Evolutionary conservation across 2,797 vertebrate species (phyloP), one percentile per base, ranked within the genome.

Genomic region (Melanotaenia parkinsoni): DNA sequence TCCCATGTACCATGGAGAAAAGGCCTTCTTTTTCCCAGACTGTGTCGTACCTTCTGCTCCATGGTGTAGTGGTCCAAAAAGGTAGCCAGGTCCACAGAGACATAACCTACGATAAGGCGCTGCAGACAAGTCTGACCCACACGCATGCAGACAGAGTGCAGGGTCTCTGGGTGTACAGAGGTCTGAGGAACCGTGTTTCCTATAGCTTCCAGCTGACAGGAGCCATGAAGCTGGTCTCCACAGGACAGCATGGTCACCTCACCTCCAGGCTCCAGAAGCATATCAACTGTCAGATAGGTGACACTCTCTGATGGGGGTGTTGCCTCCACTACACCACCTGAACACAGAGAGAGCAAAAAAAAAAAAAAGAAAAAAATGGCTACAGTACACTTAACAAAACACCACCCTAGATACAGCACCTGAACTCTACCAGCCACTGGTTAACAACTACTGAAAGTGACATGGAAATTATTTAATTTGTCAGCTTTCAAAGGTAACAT

Each of bases 241-340:
- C 94, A 95, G 1, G 96, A 95, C 71, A 97, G 69, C 77, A 96
- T 81, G 2, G 82, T 86, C 74, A 96, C 84, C 71, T 93, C 85
- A 66, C 96, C 97, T 0, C 83, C 92, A 0, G 96, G 96, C 81
- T 96, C 95, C 69, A 98, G 93, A 76, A 98, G 90, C 93, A 98
- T 86, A 86, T 97, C 97, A 84, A 97, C 95, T 0, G 94, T 96
- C 61, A 98, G 88, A 86, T 93, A 95, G 63, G 95, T 96, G 88
- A 97, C 14, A 2, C 88, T 92, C 26, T 95, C 88, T 0, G 96
- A 92, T 54, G 90, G 92, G 0, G 96, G 96, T 77, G 91, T 95
- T 1, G 96, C 96, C 86, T 98, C 96, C n/a, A 98, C 92, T 70
- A 96, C 93, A 10, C 96, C 97, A 11, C 97, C 97, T 98, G 88